Conservation (phyloP, 1,140 invertebrate species). For the Eulimnadia texana region DNA sequence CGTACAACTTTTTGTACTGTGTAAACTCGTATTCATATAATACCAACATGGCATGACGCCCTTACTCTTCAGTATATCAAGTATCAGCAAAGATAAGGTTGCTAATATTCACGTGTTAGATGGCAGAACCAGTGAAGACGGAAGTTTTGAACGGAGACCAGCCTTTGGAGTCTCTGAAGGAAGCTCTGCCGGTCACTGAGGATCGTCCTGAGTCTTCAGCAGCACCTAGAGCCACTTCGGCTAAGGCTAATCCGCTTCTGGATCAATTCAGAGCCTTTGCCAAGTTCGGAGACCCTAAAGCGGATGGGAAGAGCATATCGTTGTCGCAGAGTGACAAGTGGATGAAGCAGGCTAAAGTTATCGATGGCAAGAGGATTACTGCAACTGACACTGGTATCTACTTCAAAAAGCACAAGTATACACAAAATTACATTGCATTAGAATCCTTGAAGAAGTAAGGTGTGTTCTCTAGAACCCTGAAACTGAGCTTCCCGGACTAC, state of each 20-base stretch:
- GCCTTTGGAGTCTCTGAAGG: conserved; percentile 13
- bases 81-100: no score
- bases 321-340: conserved; percentile 82
- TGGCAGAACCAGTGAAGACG: neutral
- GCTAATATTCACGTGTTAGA: no score
- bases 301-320: conserved; percentile 71
- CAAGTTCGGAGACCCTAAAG: conserved; percentile 75
- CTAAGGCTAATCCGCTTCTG: conserved; percentile 24
- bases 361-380: conserved; percentile 74
- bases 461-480: conserved; percentile 46
- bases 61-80: neutral
- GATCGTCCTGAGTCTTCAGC: neutral
- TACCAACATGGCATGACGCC: neutral
- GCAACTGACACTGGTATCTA: conserved; percentile 78
- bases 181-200: conserved; percentile 3
- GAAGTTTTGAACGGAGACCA: conserved; percentile 9
- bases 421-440: no score
- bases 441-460: no score
- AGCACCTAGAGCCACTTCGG: conserved; percentile 11
- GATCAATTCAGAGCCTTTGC: conserved; percentile 51
- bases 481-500: conserved; percentile 55
- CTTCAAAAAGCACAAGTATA: conserved; percentile 75
- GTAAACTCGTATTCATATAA: no score
- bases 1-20: no score
- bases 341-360: conserved; percentile 89